Evolutionary conservation across 2,888 invertebrate genomes (phyloP), one percentile per base, ranked within the genome.

Genomic region (Andrena bucephala): DNA sequence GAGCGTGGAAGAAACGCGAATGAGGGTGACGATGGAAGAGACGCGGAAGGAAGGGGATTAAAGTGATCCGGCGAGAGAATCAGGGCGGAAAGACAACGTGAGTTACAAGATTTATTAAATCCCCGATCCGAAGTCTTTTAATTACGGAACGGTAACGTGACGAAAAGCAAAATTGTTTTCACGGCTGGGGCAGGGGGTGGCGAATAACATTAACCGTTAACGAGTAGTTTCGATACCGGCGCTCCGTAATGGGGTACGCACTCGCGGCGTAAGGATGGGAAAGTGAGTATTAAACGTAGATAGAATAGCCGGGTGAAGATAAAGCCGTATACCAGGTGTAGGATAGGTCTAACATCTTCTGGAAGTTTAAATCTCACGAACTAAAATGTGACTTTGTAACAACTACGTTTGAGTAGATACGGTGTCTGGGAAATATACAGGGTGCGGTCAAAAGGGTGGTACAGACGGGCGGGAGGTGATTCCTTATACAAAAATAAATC

Each of bases 31-130:
- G 48, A 33, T 29, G 29, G 77, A 31, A 78, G 68, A 59, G 36
- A 36, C 29, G 59, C 7, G 31, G 67, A 54, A 48, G 65, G 52
- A 16, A 50, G 66, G 24, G 84, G 83, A 83, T 84, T 84, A 83
- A 83, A 77, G 79, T 73, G 78, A 74, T 77, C 72, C 63, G 85
- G 65, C 66, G 85, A 83, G 85, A 85, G 85, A 87, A 87, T 85
- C 85, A 81, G 78, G 77, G 75, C 78, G 82, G 77, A 77, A 86
- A 77, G 84, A 81, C 78, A 84, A 81, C 74, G 84, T 20, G 86
- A 79, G 76, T 74, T 74, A 83, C 65, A 69, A 76, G 84, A 86
- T 77, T 84, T 85, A 86, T 86, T 84, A 84, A 74, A 82, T 74
- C 67, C 62, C 54, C 24, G 72, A 33, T 50, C 52, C 78, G 71